phyloP scores from a whole-genome alignment of 2,113 vertebrate species.

The Agapornis roseicollis region DNA sequence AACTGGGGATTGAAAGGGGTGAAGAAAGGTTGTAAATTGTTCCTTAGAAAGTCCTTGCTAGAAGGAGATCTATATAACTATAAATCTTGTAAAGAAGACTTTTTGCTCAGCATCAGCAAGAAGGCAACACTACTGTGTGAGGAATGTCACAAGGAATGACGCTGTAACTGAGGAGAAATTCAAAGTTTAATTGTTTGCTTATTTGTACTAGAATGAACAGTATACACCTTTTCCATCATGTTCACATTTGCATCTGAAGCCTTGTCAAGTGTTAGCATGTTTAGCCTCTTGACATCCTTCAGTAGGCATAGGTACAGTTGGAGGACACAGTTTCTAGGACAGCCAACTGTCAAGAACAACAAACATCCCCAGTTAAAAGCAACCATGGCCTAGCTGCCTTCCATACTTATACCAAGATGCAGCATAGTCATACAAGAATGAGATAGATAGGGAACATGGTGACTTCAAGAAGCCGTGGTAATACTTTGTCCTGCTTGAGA shows the following conservation, averaged over 20 bases:
- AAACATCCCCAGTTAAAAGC: background rate
- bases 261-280: background rate
- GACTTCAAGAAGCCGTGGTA: background rate
- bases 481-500: background rate
- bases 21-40: background rate
- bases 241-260: background rate
- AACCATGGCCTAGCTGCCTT: background rate
- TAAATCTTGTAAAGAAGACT: background rate
- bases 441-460: background rate
- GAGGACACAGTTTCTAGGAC: background rate
- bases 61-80: background rate
- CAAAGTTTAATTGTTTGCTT: background rate
- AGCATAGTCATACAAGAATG: background rate
- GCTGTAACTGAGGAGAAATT: background rate
- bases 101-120: constrained; percentile 7
- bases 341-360: background rate
- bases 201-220: background rate
- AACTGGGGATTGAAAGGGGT: background rate
- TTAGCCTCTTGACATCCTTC: background rate
- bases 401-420: background rate
- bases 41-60: background rate
- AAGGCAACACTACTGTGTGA: background rate
- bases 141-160: background rate
- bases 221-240: background rate
- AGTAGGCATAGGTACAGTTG: background rate